Evolutionary conservation across 2,113 vertebrate species (phyloP).

Genomic region (Notarius quadriscutis): DNA sequence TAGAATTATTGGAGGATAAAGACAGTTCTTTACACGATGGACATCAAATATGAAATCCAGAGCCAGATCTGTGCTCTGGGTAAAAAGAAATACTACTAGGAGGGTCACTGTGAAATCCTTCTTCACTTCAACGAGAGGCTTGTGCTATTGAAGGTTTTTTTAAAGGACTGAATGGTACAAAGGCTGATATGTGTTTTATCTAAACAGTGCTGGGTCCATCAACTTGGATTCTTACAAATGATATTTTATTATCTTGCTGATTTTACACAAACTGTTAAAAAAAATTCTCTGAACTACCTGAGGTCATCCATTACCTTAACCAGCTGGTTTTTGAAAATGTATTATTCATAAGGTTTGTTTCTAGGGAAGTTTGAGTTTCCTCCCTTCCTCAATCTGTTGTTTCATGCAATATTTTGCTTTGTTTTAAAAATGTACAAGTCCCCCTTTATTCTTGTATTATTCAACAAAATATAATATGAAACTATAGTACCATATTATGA

Average conservation of each 20-base stretch:
- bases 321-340: slow-evolving; percentile 81
- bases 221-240: slow-evolving; percentile 70
- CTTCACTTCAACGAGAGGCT: slow-evolving; percentile 61
- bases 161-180: slow-evolving; percentile 28
- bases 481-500: slow-evolving; percentile 44
- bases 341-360: slow-evolving; percentile 58
- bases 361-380: slow-evolving; percentile 24
- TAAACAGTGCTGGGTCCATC: slow-evolving; percentile 49
- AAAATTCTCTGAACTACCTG: slow-evolving; percentile 74
- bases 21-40: slow-evolving; percentile 24
- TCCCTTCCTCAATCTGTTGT: slow-evolving; percentile 54
- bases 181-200: slow-evolving; percentile 15
- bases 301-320: slow-evolving; percentile 75
- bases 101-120: slow-evolving; percentile 56
- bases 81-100: slow-evolving; percentile 24
- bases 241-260: slow-evolving; percentile 85
- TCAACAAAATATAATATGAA: slow-evolving; percentile 49
- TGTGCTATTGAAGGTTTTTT: slow-evolving; percentile 51
- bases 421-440: slow-evolving; percentile 57
- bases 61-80: background rate
- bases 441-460: slow-evolving; percentile 49
- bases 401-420: slow-evolving; percentile 39
- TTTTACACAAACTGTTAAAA: slow-evolving; percentile 80
- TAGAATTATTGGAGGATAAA: slow-evolving; percentile 24
- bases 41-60: background rate